Base-by-base conservation (phyloP, 2,888 invertebrate species). In the Platycheirus rosarum region DNA sequence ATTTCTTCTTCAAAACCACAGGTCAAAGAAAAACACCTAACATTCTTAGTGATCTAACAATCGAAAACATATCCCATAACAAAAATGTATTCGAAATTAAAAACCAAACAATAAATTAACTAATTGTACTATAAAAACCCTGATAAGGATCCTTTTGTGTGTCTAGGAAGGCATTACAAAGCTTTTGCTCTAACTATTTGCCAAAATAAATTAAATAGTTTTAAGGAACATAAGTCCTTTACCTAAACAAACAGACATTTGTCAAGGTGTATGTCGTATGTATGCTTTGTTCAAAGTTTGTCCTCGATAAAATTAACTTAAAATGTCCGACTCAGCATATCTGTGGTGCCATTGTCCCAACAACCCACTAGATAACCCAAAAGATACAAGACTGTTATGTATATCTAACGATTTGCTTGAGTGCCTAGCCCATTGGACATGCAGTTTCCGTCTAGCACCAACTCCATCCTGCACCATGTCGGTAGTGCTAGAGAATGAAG, bases 261-360 rank as follows among this genome's bases (percentile, higher is more conserved):
- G 53, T 18, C 53, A 53, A 35, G 13, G 11, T 53, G 20, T 16
- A 53, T 13, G 7, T 35, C n/a, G n/a, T 35, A 16, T n/a, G 18
- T 35, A 20, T 29, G 29, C 4, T 37, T 18, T 55, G 20, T 13
- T 20, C 9, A 37, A 55, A 20, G 5, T 35, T 53, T 35, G n/a
- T 53, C 20, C 53, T 13, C 5, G n/a, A 16, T 35, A 5, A 37
- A 55, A 55, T 55, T 55, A 55, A 23, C 37, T 55, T 37, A 37
- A 37, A 55, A 32, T 32, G 29, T 32, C 8, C 20, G 13, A 8
- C 9, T 23, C 7, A 23, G 11, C 7, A 32, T 7, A 14, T 29
- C 35, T 20, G 32, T 8, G 4, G 11, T 13, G 20, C 18, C 11
- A n/a, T 0, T 11, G 0, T 14, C 2, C 13, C 9, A 40, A 6